Evolutionary conservation across 2,797 vertebrate species (phyloP), one percentile per base, ranked within the genome.

Genomic region (Alfaro cultratus): DNA sequence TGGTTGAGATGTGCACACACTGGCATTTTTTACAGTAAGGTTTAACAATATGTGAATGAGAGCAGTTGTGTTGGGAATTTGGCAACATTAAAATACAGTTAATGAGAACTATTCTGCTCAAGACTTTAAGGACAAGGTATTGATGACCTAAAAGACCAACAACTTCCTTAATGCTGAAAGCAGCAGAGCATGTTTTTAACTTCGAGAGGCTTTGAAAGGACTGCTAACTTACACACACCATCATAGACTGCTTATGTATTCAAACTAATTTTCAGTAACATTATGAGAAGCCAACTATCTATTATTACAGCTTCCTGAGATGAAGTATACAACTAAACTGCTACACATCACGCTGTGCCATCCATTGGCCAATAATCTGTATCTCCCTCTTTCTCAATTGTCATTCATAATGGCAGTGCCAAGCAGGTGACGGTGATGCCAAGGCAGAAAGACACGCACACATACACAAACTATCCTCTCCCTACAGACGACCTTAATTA

Each of bases 401-500:
- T 92, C 94, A 95, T 88, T 92, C 90, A 86, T 89, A 87, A 90
- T 94, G 94, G 90, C 92, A 91, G 94, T 94, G 95, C 94, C 95
- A 96, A 92, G 91, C 91, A 92, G 92, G 94, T 95, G 95, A 93
- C 88, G 91, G 93, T 95, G 95, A 96, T 94, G 95, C 94, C 95
- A 95, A 96, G 93, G 90, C 89, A 90, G 91, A 95, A 95, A 95
- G 95, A 96, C 95, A 93, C 87, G 31, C 89, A 36, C 84, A 86
- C 83, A 81, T 83, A 89, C 87, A 86, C 85, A 88, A 87, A 84
- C 81, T 64, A 15, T 64, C 60, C 80, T 94, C 92, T 96, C 95
- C 95, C 95, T 86, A 92, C 89, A 93, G 95, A 96, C 79, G 85
- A 84, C 94, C 97, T 97, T 97, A 97, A 97, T 96, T 95, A 96